Evolutionary conservation across 92 coral and sea anemone genomes (phyloP).

Genomic region (Chrysogorgia sp.): DNA sequence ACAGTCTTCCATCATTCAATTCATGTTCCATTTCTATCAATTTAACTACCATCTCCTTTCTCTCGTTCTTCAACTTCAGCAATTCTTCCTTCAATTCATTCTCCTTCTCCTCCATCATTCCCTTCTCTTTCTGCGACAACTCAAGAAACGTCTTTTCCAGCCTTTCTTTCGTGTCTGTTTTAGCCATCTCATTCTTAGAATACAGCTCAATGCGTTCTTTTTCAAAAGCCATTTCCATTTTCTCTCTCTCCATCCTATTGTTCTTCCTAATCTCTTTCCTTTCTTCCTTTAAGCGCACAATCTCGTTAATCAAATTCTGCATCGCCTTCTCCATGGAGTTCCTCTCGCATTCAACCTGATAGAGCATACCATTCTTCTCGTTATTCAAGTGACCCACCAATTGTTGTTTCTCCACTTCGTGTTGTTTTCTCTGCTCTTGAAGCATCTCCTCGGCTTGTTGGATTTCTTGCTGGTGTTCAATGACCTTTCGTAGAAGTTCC

Average conservation of each 20-base stretch:
- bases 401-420: slow-evolving; percentile 29
- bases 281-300: slow-evolving; percentile 37
- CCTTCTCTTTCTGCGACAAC: slow-evolving; percentile 4
- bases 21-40: slow-evolving; percentile 16
- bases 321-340: slow-evolving; percentile 25
- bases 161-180: neutral
- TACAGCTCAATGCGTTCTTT: slow-evolving; percentile 24
- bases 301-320: slow-evolving; percentile 43
- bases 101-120: slow-evolving; percentile 6
- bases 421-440: neutral
- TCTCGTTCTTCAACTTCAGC: slow-evolving; percentile 20
- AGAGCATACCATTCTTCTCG: slow-evolving; percentile 32
- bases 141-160: slow-evolving; percentile 7
- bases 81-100: slow-evolving; percentile 20
- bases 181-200: neutral
- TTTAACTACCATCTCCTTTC: slow-evolving; percentile 17
- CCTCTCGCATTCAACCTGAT: slow-evolving; percentile 57
- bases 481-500: slow-evolving; percentile 66
- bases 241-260: slow-evolving; percentile 71
- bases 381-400: slow-evolving; percentile 9
- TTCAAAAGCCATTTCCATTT: slow-evolving; percentile 69
- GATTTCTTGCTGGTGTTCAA: slow-evolving; percentile 74
- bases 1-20: neutral
- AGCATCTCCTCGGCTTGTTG: slow-evolving; percentile 49
- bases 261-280: slow-evolving; percentile 47